These are phyloP conservation scores for Thunnus maccoyii DNA, from an alignment of 2,113 vertebrate species.

Conservation along the genomic window DNA sequence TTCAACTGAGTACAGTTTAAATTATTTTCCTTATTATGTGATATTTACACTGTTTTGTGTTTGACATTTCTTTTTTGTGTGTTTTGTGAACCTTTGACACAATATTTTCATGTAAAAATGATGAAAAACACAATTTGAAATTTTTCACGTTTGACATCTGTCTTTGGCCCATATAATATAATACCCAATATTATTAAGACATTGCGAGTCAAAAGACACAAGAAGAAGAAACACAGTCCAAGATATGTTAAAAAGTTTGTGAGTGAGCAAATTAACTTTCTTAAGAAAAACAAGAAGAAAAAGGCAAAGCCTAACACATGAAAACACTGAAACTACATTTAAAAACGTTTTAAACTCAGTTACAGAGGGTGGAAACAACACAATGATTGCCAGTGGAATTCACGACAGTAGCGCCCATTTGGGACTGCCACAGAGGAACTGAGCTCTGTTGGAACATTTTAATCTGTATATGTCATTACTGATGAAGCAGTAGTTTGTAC, in stretches of 20 bases:
- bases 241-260: neutral
- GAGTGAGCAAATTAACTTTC: neutral
- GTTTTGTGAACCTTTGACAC: neutral
- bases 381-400: no score
- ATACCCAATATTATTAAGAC: neutral
- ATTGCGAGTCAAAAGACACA: neutral
- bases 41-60: neutral
- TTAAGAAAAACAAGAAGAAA: neutral
- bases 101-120: no score
- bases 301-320: no score
- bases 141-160: neutral
- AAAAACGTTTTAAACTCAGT: no score
- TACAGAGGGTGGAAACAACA: no score
- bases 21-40: neutral
- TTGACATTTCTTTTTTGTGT: neutral
- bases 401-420: no score
- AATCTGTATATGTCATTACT: no score
- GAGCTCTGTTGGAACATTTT: no score
- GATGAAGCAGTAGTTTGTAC: neutral
- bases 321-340: no score
- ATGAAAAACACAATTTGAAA: neutral
- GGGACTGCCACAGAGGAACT: no score
- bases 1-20: no score
- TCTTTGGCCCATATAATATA: neutral
- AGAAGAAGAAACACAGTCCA: no score